Base-by-base conservation (phyloP, 2,888 invertebrate species). In the Trichopoda pennipes region DNA sequence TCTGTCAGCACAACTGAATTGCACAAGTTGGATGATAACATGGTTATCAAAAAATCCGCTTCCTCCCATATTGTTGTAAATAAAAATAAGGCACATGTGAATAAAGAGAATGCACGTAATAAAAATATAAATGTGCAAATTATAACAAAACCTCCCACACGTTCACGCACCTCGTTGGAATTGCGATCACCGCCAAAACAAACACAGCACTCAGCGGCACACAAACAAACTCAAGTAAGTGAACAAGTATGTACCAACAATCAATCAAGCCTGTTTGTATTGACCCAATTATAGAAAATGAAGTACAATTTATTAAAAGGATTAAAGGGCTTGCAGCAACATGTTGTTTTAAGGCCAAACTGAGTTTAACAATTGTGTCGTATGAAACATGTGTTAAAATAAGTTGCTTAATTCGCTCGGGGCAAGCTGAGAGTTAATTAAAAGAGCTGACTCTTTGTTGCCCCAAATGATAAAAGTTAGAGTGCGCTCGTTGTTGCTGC, bases 1-100 rank as follows among this genome's bases (percentile, higher is more conserved):
- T 91, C 91, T 47, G 88, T 90, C 58, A 91, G 91, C 85, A 89
- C 91, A 64, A 90, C 90, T 85, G 91, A 91, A 83, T 84, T 91
- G 85, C 90, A 90, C 84, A 91, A 91, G 85, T 87, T 91, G 68
- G 91, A 91, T 74, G 91, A 91, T 61, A 90, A 89, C 83, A 88
- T 90, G 87, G 84, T 89, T 38, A 84, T 90, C 21, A 90, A 88
- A 76, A 90, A 90, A 73, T 89, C 90, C 0, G 86, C 88, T 17
- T 89, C 89, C 0, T 88, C 90, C 64, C 88, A 89, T 78, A 86
- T 87, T 56, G 87, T 88, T 61, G 85, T 85, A n/a, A 89, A 87
- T 64, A 88, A 89, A 72, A 88, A 87, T 72, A 89, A 88, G 72
- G 88, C 86, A 64, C 88, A 89, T 76, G 86, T 88, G 42, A 90